Conservation (phyloP, 2,888 invertebrate genomes). For the Lasioglossum morio region DNA sequence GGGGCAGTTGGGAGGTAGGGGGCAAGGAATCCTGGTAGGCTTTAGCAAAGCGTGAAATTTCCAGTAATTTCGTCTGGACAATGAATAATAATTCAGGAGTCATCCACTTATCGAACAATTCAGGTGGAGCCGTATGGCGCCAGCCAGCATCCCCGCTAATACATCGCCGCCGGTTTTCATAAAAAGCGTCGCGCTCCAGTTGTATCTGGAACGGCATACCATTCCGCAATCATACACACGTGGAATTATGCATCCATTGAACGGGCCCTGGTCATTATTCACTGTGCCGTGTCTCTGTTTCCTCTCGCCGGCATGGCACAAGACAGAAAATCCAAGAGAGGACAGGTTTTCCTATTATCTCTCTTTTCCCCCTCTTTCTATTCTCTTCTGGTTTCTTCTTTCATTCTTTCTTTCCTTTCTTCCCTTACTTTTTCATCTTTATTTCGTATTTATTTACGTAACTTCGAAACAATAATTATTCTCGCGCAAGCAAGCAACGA, state of each 20-base stretch:
- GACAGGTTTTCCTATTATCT: not conserved
- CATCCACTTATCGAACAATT: slow-evolving; percentile 58
- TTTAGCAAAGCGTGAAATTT: slow-evolving; percentile 53
- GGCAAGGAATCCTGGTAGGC: not conserved
- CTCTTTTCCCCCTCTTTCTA: not conserved
- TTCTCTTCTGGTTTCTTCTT: not conserved
- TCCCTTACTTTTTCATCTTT: no score
- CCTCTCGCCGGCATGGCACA: slow-evolving; percentile 15
- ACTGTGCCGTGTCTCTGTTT: slow-evolving; percentile 35
- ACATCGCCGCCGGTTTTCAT: slow-evolving; percentile 33
- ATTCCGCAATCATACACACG: slow-evolving; percentile 51
- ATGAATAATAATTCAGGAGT: slow-evolving; percentile 57
- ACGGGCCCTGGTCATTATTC: slow-evolving; percentile 52
- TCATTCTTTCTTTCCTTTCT: not conserved
- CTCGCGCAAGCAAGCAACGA: not conserved
- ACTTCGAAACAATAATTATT: slow-evolving; percentile 5
- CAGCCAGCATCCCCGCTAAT: slow-evolving; percentile 34
- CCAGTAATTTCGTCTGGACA: slow-evolving; percentile 55
- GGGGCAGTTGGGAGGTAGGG: rapidly evolving
- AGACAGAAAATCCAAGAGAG: slow-evolving; percentile 44
- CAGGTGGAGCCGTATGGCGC: slow-evolving; percentile 38
- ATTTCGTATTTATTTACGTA: not conserved
- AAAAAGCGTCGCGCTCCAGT: slow-evolving; percentile 38
- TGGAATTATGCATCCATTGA: slow-evolving; percentile 63
- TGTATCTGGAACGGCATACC: slow-evolving; percentile 38